Evolutionary conservation across 2,888 invertebrate genomes (phyloP), one percentile per base, ranked within the genome.

Genomic region (Leptopilina myrica): DNA sequence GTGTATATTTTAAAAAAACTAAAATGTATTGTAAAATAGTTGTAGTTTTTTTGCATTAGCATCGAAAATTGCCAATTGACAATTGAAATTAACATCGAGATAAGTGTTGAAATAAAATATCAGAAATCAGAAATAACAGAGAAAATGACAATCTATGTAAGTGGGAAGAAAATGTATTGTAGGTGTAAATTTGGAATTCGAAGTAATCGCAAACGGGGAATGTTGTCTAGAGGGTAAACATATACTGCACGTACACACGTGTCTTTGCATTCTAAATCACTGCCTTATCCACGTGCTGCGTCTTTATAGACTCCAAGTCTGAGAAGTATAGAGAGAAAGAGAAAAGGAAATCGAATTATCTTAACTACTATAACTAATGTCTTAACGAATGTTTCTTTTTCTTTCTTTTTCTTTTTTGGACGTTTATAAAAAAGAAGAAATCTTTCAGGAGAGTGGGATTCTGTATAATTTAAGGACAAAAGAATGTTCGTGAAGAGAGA

Each of bases 301-400:
- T 33, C n/a, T 43, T 43, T 43, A 43, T 66, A 66, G 12, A 67
- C 66, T 67, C 33, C 76, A 12, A 8, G 49, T 20, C 20, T 20
- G 20, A 20, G 20, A 20, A 49, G 33, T 33, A 33, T 33, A 49
- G 49, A 8, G 8, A 56, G n/a, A 46, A 62, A 78, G 8, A 56
- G n/a, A 46, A 62, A 78, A 56, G 78, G 78, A 81, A 83, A 80
- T 83, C 82, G 83, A 85, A 85, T 83, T 82, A 84, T 85, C 79
- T 78, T 80, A 83, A 79, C 78, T 80, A 53, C 20, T 46, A 12
- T 49, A 20, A 43, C 49, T 20, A n/a, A 67, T 67, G 46, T 14
- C 33, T 33, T 14, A 33, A 26, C 49, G 7, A 49, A 2, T n/a
- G 46, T 0, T 33, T 33, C 33, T 33, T 33, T 33, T 33, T 33